Evolutionary conservation across 37 sponge, comb jelly and placozoan genomes (phyloP).

Genomic region (Sycon ciliatum): DNA sequence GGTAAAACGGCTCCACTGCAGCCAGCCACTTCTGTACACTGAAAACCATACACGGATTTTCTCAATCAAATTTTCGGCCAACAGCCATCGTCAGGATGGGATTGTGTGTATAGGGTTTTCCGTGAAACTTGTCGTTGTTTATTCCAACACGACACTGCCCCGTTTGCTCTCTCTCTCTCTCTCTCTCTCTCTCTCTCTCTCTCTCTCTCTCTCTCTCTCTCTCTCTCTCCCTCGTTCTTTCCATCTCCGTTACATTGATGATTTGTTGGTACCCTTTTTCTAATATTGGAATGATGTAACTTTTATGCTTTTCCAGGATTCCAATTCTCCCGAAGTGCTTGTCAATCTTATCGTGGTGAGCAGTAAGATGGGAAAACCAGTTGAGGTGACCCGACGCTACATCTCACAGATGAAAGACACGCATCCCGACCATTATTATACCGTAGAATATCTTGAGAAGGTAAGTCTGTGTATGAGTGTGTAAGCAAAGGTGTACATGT

Average conservation of each 20-base stretch:
- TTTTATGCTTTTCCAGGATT: conserved; percentile 49
- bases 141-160: no score
- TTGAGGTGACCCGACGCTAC: conserved; percentile 75
- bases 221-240: background rate
- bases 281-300: background rate
- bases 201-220: background rate
- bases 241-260: background rate
- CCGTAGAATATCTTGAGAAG: no score
- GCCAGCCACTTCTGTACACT: no score
- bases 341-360: conserved; percentile 82
- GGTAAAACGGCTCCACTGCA: no score
- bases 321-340: conserved; percentile 84
- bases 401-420: conserved; percentile 82
- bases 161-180: background rate
- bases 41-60: no score
- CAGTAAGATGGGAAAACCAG: conserved; percentile 75
- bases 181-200: background rate
- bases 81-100: no score
- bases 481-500: no score
- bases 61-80: no score
- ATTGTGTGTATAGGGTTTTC: no score
- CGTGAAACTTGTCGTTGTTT: no score
- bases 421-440: conserved; percentile 72
- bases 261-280: background rate
- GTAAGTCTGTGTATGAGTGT: no score